Conservation (phyloP, 2,113 vertebrate species). For the Lophius piscatorius region DNA sequence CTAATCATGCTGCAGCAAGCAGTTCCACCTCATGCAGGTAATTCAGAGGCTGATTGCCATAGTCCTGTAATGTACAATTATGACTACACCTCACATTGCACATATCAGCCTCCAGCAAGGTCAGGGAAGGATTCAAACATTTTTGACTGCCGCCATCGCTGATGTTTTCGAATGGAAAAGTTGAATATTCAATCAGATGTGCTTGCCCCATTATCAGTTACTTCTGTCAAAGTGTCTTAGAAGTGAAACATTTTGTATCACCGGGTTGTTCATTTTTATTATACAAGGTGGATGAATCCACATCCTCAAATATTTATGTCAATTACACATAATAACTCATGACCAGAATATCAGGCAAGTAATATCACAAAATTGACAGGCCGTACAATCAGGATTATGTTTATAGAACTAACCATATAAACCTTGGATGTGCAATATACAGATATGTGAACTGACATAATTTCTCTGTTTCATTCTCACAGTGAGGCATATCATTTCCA, state of each 20-base stretch:
- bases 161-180: slow-evolving; percentile 8
- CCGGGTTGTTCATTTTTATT: background rate
- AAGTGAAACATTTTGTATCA: background rate
- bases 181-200: background rate
- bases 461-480: slow-evolving; percentile 48
- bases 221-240: background rate
- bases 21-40: slow-evolving; percentile 32
- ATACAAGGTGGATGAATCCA: background rate
- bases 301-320: too few relatives aligned
- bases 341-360: background rate
- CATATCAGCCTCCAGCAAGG: slow-evolving; percentile 18
- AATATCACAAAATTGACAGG: background rate
- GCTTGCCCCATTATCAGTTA: background rate
- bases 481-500: slow-evolving; percentile 71
- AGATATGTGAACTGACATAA: slow-evolving; percentile 50
- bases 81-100: slow-evolving; percentile 18
- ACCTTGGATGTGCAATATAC: slow-evolving; percentile 19
- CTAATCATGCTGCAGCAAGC: slow-evolving; percentile 40
- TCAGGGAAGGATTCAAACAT: slow-evolving; percentile 15
- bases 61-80: slow-evolving; percentile 37
- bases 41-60: slow-evolving; percentile 42
- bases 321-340: too few relatives aligned
- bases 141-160: background rate
- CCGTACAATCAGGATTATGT: slow-evolving; percentile 45
- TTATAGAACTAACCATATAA: slow-evolving; percentile 30